Evolutionary conservation across 2,888 invertebrate species (phyloP), one percentile per base, ranked within the genome.

Genomic region (Odontocerum albicorne): DNA sequence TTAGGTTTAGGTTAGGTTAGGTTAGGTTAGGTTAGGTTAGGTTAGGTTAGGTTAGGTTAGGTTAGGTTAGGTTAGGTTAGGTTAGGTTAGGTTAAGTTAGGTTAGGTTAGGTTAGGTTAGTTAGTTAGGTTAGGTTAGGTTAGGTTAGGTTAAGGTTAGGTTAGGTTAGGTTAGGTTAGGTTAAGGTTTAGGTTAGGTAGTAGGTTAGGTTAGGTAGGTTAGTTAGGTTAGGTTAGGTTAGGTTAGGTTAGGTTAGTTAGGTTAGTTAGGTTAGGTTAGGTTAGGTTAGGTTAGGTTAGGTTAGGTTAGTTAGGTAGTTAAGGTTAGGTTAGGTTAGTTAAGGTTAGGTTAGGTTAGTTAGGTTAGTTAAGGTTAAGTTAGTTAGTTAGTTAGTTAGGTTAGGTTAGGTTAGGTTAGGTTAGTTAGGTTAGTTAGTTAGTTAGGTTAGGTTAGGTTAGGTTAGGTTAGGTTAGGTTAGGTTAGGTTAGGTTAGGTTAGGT

Each of bases 161-260:
- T n/a, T n/a, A n/a, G 42, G 42, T 42, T 42, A 22, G 42, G 42
- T 42, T 42, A 42, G 42, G 42, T 42, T 42, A 21, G 22, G 42
- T 20, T n/a, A n/a, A n/a, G n/a, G n/a, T n/a, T 55, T 55, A 55
- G 54, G 58, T 57, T 57, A 57, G 57, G 53, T 57, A n/a, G n/a
- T 57, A 57, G 53, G 57, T 57, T 57, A 57, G 43, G 57, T 51
- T 52, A 57, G 57, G 57, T 52, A 46, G 51, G 52, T 49, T n/a
- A n/a, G n/a, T n/a, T n/a, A n/a, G n/a, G n/a, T n/a, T 42, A 42
- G 42, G 42, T 42, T 42, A 42, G 42, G 42, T 42, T 42, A 21
- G 42, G 42, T 42, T 42, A 42, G 42, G 42, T 42, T 42, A 42
- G 42, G 42, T 42, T 42, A 42, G 42, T 2, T 42, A 21, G 22